Evolutionary conservation across 2,888 invertebrate genomes (phyloP).

Genomic region (Melieria omissa): DNA sequence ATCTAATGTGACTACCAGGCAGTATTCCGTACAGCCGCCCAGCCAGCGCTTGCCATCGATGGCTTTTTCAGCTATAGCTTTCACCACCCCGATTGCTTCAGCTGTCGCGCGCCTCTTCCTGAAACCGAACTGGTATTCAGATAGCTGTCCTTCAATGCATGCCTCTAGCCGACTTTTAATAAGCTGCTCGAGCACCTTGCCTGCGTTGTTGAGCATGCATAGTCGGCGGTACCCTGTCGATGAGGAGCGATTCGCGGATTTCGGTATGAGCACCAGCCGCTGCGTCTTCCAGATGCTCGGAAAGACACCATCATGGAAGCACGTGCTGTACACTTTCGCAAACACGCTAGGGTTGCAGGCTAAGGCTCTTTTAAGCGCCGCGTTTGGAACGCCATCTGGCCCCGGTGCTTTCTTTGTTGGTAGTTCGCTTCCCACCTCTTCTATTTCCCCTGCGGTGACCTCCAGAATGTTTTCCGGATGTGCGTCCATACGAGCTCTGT

Average conservation of each 20-base stretch:
- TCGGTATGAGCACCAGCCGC: neutral
- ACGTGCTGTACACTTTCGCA: neutral
- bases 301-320: neutral
- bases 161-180: too few species aligned
- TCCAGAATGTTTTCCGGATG: neutral
- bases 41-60: neutral
- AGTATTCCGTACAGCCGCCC: slow-evolving; percentile 6
- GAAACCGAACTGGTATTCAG: too few species aligned
- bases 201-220: neutral
- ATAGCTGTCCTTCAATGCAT: too few species aligned
- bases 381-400: neutral
- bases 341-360: too few species aligned
- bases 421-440: neutral
- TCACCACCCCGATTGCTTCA: neutral
- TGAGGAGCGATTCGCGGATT: neutral
- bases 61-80: neutral
- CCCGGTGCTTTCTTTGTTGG: neutral
- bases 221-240: too few species aligned
- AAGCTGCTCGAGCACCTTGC: neutral
- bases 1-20: slow-evolving; percentile 11
- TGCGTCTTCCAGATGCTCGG: slow-evolving; percentile 1
- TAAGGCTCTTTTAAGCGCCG: neutral
- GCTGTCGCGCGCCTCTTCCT: too few species aligned
- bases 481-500: too few species aligned
- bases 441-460: neutral